Evolutionary conservation across 2,888 invertebrate genomes (phyloP), one percentile per base, ranked within the genome.

Genomic region (Hetaerina titia): DNA sequence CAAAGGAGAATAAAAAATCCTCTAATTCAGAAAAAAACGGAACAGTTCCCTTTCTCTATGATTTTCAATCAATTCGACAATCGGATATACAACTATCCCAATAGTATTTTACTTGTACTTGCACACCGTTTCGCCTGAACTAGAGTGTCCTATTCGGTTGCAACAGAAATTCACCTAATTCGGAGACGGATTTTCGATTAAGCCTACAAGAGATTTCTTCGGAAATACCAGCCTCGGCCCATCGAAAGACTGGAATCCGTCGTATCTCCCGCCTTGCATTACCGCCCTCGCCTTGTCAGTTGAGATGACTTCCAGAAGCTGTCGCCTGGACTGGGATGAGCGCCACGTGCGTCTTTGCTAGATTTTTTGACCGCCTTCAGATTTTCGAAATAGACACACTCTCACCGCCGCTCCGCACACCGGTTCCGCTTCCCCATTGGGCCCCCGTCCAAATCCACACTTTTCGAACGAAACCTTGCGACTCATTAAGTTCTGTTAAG

Each of bases 321-420:
- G 92, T 69, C 56, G 64, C 31, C 92, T 74, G n/a, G 74, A 45
- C 56, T 31, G 63, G 90, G 45, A 45, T 64, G 64, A 31, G 45
- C 31, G 19, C 45, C 25, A 69, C 45, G 45, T 45, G 45, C 45
- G 45, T 45, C 69, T n/a, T 81, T 31, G 31, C 81, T 4, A 81
- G 81, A 31, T 81, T 81, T 81, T 45, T 81, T 31, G 81, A 81
- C 81, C 15, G 81, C 81, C 92, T 69, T 45, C 56, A 56, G 56
- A 56, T 92, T 92, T 92, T 92, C 56, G 92, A 92, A 92, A 92
- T 92, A 92, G 92, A 92, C 74, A 15, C 92, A 13, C 92, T 92
- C 92, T 56, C n/a, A 8, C 69, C 57, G 22, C 63, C 25, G 15
- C 58, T 87, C 25, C 19, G 63, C 45, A 19, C 60, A 15, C 25